Percentiles rank a stretch among this genome's conserved stretches.
Conservation (phyloP, 2,797 vertebrate genomes). For the Takifugu rubripes region DNA sequence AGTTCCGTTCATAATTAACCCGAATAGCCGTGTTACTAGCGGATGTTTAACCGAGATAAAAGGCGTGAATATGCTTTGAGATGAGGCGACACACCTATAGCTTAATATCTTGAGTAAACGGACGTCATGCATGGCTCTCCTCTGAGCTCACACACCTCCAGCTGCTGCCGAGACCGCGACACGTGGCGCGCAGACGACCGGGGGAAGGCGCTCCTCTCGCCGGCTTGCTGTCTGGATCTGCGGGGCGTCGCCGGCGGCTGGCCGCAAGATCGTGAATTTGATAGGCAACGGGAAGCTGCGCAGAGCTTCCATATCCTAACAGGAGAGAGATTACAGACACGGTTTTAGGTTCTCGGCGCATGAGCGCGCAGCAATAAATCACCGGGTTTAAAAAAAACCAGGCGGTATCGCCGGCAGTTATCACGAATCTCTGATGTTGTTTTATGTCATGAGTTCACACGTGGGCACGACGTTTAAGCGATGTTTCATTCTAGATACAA, state of each 20-base stretch:
- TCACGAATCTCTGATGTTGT: neutral
- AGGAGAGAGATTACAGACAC: neutral
- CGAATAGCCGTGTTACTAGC: no score
- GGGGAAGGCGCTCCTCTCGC: conserved; percentile 72
- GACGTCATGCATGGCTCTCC: conserved; percentile 8
- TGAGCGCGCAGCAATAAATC: conserved; percentile 15
- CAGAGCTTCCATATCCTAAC: conserved; percentile 8
- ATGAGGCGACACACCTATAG: neutral
- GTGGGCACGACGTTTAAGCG: no score
- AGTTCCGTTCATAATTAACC: no score
- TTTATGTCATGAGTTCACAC: neutral
- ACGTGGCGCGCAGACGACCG: conserved; percentile 82
- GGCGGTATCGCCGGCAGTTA: conserved; percentile 16
- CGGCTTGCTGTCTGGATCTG: conserved; percentile 75
- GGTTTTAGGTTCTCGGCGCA: conserved; percentile 7
- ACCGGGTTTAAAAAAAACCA: conserved; percentile 9
- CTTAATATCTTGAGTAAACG: neutral
- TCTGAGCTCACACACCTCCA: conserved; percentile 60
- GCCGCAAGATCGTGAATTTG: conserved; percentile 64
- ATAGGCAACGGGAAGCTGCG: conserved; percentile 48
- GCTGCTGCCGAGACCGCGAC: conserved; percentile 76
- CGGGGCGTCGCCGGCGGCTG: conserved; percentile 70
- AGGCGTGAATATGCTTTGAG: neutral
- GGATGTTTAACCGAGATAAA: no score
- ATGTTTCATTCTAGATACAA: no score